A percentile compares a stretch with the other conserved stretches of the same genome.
These are phyloP conservation scores for Spicauda simplicius DNA, from an alignment of 2,888 invertebrate species.

Conservation along the genomic window DNA sequence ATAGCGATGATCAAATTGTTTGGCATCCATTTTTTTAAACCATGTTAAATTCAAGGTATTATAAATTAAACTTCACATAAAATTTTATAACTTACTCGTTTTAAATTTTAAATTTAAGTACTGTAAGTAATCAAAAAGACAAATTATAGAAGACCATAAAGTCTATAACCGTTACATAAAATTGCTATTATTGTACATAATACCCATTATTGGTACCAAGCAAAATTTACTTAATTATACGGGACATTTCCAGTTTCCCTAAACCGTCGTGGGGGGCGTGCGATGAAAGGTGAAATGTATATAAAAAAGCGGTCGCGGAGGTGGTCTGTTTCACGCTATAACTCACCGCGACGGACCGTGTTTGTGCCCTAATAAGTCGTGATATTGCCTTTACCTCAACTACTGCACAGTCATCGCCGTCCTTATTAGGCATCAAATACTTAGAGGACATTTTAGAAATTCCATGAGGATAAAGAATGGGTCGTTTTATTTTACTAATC, in stretches of 20 bases:
- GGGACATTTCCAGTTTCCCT: constrained; percentile 38
- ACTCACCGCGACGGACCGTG: constrained; percentile 64
- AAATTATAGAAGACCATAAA: too few species aligned
- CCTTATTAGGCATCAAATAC: constrained; percentile 44
- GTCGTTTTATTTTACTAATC: background rate
- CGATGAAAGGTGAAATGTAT: constrained; percentile 56
- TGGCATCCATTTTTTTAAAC: too few species aligned
- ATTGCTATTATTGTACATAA: too few species aligned
- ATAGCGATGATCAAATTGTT: too few species aligned
- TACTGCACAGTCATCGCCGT: constrained; percentile 69
- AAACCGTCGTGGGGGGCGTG: constrained; percentile 70
- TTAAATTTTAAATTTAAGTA: too few species aligned
- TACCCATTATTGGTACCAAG: too few species aligned
- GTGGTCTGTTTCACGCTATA: constrained; percentile 82
- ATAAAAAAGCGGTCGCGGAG: constrained; percentile 68
- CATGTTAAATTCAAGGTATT: too few species aligned
- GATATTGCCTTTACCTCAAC: constrained; percentile 67
- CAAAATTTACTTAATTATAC: background rate
- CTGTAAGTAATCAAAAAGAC: too few species aligned
- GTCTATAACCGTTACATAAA: too few species aligned
- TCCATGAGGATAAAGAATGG: background rate
- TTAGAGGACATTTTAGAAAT: constrained; percentile 28
- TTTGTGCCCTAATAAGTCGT: constrained; percentile 76
- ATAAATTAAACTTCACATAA: too few species aligned
- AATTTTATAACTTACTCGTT: too few species aligned